phyloP scores from a whole-genome alignment of 2,888 invertebrate genomes.

The Plagodis dolabraria region DNA sequence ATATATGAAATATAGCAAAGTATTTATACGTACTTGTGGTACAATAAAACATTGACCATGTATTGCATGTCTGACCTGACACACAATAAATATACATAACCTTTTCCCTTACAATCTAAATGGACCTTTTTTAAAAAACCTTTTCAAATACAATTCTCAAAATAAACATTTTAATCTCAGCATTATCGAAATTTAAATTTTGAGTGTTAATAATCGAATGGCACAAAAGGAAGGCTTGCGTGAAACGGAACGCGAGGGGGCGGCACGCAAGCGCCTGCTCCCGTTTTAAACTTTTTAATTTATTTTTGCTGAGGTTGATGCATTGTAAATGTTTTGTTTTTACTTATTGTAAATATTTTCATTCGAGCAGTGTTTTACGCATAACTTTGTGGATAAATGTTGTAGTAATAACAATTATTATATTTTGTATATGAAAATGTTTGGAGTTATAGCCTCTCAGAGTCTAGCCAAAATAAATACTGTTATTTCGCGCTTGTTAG shows the following conservation, averaged over 20 bases:
- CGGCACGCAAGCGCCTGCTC: conserved; percentile 68
- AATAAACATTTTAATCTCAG: conserved; percentile 50
- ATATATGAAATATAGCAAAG: too few species aligned
- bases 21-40: too few species aligned
- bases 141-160: conserved; percentile 35
- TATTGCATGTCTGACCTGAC: too few species aligned
- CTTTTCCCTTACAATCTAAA: neutral
- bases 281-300: conserved; percentile 49
- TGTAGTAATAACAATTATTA: too few species aligned
- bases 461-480: too few species aligned
- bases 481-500: too few species aligned
- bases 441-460: too few species aligned
- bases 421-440: too few species aligned
- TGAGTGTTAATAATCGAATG: conserved; percentile 63
- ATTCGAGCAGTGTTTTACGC: too few species aligned
- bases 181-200: conserved; percentile 67
- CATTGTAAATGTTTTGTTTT: conserved; percentile 39
- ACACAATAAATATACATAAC: neutral
- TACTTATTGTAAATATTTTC: conserved; percentile 2
- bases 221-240: conserved; percentile 50
- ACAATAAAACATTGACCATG: too few species aligned
- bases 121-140: conserved; percentile 6
- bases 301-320: conserved; percentile 39
- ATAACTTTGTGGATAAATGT: too few species aligned
- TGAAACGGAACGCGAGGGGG: conserved; percentile 61